A percentile compares a stretch with the other conserved stretches of the same genome.
Conservation (phyloP, 2,888 invertebrate species). For the Sesia bembeciformis region DNA sequence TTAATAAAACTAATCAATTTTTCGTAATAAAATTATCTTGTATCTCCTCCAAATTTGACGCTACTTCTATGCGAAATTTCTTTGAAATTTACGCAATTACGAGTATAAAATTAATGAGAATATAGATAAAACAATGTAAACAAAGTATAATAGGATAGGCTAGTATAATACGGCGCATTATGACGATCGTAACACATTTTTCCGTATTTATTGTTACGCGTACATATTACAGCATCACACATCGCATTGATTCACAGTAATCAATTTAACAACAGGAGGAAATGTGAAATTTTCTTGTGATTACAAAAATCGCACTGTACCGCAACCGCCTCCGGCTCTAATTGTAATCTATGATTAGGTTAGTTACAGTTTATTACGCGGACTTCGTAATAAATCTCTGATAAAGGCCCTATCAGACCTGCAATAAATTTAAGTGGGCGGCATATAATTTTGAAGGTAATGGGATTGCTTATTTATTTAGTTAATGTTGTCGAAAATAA, state of each 20-base stretch:
- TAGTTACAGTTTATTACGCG: constrained; percentile 2
- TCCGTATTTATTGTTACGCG: constrained; percentile 10
- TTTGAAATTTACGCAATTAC: no score
- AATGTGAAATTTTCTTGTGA: constrained; percentile 16
- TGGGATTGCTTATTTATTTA: no score
- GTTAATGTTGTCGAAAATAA: no score
- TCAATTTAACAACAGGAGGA: constrained; percentile 18
- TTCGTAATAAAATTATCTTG: no score
- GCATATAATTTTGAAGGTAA: constrained; percentile 6
- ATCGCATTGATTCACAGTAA: constrained; percentile 12
- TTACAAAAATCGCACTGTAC: constrained; percentile 24
- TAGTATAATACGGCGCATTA: no score
- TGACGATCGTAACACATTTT: background rate
- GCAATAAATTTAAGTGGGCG: constrained; percentile 13
- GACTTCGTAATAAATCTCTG: constrained; percentile 14
- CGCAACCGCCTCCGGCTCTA: constrained; percentile 9
- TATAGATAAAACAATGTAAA: no score
- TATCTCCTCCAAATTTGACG: no score
- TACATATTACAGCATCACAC: constrained; percentile 5
- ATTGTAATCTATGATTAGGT: constrained; percentile 13
- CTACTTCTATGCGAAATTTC: no score
- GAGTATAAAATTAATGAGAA: no score
- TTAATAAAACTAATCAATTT: no score
- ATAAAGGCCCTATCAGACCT: constrained; percentile 12
- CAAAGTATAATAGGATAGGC: no score